Evolutionary conservation across 2,797 vertebrate genomes (phyloP).

Genomic region (Coluber constrictor): DNA sequence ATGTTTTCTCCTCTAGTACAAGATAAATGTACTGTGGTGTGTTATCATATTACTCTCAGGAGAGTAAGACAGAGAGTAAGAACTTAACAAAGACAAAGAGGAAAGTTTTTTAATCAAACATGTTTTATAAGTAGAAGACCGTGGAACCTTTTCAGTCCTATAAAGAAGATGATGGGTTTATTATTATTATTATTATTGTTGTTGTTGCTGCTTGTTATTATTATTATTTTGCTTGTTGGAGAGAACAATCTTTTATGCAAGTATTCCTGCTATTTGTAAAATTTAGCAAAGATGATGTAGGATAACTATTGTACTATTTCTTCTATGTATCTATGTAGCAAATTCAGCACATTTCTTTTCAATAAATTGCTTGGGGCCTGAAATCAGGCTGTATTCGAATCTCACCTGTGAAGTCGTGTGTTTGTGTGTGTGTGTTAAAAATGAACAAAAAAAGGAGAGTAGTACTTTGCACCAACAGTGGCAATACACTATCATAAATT

Average conservation of each 20-base stretch:
- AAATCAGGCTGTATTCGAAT: neutral
- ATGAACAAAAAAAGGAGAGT: neutral
- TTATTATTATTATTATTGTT: neutral
- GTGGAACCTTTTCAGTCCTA: neutral
- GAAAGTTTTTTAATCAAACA: neutral
- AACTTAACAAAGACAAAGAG: neutral
- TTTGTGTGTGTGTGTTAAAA: neutral
- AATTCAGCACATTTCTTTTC: neutral
- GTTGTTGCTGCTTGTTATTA: neutral
- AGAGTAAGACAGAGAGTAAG: neutral
- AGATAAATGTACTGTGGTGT: slow-evolving; percentile 2
- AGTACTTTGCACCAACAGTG: neutral
- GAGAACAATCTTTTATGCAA: slow-evolving; percentile 11
- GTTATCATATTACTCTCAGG: slow-evolving; percentile 8
- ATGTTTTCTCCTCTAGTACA: neutral
- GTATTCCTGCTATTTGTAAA: neutral
- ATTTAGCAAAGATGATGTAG: slow-evolving; percentile 7
- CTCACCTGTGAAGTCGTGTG: neutral
- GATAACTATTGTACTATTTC: neutral
- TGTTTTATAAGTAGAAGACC: neutral
- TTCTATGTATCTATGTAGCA: neutral
- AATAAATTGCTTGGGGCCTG: neutral
- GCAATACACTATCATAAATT: neutral
- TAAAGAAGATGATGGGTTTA: neutral
- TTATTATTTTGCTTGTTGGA: neutral